Conservation (phyloP, 1,140 invertebrate genomes). For the Cyrtorhinus lividipennis region DNA sequence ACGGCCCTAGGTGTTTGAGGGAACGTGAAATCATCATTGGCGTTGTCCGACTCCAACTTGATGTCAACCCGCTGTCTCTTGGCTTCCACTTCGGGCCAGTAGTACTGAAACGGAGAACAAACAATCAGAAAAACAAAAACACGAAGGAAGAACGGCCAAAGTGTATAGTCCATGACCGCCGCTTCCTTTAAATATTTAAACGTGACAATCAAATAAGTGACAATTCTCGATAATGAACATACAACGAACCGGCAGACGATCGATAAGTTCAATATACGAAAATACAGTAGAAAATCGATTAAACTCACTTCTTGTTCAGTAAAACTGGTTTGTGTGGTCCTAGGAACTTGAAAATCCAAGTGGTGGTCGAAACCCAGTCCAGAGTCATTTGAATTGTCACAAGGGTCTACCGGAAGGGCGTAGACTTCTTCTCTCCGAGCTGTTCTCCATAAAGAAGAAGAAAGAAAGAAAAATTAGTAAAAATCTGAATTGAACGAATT, state of each 20-base stretch:
- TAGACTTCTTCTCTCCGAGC: constrained; percentile 13
- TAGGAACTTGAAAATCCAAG: constrained; percentile 18
- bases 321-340: constrained; percentile 11
- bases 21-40: constrained; percentile 35
- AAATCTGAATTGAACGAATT: neutral
- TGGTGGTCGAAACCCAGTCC: constrained; percentile 59
- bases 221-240: constrained; percentile 8
- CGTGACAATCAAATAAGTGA: neutral
- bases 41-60: constrained; percentile 50
- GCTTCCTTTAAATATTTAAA: too few relatives aligned
- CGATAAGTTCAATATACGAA: too few relatives aligned
- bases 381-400: constrained; percentile 73
- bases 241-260: neutral
- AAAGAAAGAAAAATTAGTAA: neutral
- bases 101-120: constrained; percentile 19
- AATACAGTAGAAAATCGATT: too few relatives aligned
- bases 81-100: constrained; percentile 27
- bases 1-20: neutral
- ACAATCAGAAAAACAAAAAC: neutral
- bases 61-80: constrained; percentile 45
- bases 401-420: constrained; percentile 28
- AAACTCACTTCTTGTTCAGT: constrained; percentile 18
- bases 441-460: neutral
- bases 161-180: too few relatives aligned
- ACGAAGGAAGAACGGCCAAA: too few relatives aligned